Evolutionary conservation across 2,888 invertebrate genomes (phyloP).

Genomic region (Tenthredo notha): DNA sequence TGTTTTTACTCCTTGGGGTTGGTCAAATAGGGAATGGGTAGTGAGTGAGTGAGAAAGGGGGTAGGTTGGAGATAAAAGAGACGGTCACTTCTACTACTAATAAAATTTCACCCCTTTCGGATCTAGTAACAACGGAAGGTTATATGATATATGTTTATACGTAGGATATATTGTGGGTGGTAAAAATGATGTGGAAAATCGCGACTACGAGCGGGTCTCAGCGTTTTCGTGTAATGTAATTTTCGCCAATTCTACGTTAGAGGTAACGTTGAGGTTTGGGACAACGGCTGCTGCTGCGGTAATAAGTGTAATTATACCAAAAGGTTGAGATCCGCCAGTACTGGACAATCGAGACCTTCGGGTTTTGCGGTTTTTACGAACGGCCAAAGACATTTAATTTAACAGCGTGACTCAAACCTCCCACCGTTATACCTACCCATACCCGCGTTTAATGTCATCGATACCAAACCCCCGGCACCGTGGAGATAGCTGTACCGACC

Average conservation of each 20-base stretch:
- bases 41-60: neutral
- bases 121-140: neutral
- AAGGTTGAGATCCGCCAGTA: slow-evolving; percentile 25
- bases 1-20: slow-evolving; percentile 48
- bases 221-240: slow-evolving; percentile 23
- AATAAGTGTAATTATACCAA: slow-evolving; percentile 46
- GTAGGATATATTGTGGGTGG: neutral
- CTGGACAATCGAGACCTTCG: slow-evolving; percentile 44
- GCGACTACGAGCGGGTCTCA: neutral
- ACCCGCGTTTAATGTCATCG: slow-evolving; percentile 25
- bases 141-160: neutral
- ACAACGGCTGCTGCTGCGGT: slow-evolving; percentile 20
- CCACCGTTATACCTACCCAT: neutral
- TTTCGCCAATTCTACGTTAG: slow-evolving; percentile 31
- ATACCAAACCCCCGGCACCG: neutral
- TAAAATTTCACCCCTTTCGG: slow-evolving; percentile 34
- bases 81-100: slow-evolving; percentile 36
- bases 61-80: slow-evolving; percentile 22
- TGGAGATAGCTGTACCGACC: neutral
- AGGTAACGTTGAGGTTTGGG: slow-evolving; percentile 48
- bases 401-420: slow-evolving; percentile 59
- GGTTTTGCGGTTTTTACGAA: slow-evolving; percentile 64
- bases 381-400: slow-evolving; percentile 67
- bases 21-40: slow-evolving; percentile 1
- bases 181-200: slow-evolving; percentile 15